A percentile compares a stretch with the other conserved stretches of the same genome.
Evolutionary conservation across 2,797 vertebrate species (phyloP).

Genomic region (Molossus molossus): DNA sequence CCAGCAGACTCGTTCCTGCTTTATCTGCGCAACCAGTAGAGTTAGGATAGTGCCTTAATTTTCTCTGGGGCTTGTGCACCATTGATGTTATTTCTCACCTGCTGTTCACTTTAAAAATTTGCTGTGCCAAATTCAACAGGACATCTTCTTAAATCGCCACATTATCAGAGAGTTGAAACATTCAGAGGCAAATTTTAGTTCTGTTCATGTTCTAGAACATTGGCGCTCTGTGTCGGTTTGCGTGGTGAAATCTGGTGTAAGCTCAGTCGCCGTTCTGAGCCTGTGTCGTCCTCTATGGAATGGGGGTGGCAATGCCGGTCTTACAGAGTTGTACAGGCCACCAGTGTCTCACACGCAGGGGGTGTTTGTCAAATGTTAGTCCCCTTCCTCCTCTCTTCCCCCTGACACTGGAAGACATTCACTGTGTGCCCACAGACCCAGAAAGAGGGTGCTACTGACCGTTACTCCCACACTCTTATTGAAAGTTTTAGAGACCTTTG

Average conservation of each 20-base stretch:
- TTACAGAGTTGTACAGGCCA: background rate
- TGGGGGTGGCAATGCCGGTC: background rate
- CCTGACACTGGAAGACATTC: accelerated
- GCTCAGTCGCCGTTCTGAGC: background rate
- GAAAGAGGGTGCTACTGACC: accelerated
- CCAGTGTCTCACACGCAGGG: background rate
- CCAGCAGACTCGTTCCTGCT: background rate
- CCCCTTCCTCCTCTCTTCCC: background rate
- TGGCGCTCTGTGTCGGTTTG: background rate
- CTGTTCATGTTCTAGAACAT: background rate
- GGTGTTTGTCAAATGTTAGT: background rate
- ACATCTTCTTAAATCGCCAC: background rate
- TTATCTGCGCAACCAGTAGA: background rate
- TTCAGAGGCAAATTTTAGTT: background rate
- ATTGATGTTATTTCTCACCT: background rate
- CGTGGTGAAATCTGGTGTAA: background rate
- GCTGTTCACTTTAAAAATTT: background rate
- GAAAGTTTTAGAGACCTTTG: background rate
- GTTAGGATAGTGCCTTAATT: background rate
- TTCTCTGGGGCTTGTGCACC: background rate
- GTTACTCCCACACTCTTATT: background rate
- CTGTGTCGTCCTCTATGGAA: background rate
- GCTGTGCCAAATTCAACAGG: background rate
- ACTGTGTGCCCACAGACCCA: background rate
- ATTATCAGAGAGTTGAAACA: background rate